These are phyloP conservation scores for Pycnonotus jocosus DNA, from an alignment of 2,113 vertebrate genomes.

Conservation along the genomic window DNA sequence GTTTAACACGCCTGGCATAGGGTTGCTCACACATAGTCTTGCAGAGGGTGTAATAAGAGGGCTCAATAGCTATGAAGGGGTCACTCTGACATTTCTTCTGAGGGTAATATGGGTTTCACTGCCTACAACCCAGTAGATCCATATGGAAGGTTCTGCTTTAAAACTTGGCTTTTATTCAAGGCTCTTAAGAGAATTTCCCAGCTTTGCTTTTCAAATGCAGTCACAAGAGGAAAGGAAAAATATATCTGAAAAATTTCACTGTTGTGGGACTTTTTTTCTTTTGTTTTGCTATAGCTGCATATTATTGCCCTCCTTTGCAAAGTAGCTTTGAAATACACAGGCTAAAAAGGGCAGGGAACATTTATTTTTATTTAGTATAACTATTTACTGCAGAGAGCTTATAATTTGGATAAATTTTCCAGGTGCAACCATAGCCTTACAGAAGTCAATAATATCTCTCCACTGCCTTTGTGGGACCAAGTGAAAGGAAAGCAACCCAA, in stretches of 20 bases:
- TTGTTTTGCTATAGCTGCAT: neutral
- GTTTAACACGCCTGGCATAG: neutral
- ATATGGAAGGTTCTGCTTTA: neutral
- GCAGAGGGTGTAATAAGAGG: neutral
- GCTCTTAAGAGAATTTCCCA: neutral
- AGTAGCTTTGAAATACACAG: neutral
- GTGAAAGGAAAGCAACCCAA: neutral
- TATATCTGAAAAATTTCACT: neutral
- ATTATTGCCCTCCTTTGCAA: neutral
- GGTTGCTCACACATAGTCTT: neutral
- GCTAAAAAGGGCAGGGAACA: neutral
- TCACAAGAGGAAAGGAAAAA: neutral
- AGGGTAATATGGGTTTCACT: neutral
- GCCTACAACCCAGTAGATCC: neutral
- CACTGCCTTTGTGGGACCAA: neutral
- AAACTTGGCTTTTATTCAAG: neutral
- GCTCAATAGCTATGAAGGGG: neutral
- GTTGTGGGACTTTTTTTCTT: neutral
- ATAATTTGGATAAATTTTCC: neutral
- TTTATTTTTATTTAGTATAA: neutral
- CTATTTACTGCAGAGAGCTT: neutral
- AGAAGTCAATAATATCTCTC: neutral
- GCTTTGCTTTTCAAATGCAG: neutral
- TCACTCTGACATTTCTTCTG: neutral
- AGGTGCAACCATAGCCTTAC: neutral